phyloP scores from a whole-genome alignment of 2,113 vertebrate genomes.

The Pseudorasbora parva region DNA sequence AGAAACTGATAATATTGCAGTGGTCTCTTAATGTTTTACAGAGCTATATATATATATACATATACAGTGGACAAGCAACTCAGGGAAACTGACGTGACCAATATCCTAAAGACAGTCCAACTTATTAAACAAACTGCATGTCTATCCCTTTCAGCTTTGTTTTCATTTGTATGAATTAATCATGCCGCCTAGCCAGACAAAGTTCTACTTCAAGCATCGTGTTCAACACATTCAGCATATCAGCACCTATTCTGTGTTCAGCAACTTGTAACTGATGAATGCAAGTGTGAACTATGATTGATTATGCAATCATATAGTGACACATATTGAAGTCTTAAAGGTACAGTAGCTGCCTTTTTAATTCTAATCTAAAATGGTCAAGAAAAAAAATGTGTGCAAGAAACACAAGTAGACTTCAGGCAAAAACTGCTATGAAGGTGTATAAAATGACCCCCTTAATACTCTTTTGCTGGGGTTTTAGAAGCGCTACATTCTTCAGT shows the following conservation, averaged over 20 bases:
- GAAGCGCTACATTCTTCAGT: neutral
- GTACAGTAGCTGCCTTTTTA: neutral
- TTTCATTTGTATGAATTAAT: neutral
- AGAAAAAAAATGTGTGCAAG: neutral
- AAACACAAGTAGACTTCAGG: constrained; percentile 1
- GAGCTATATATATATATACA: too few species aligned
- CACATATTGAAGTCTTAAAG: neutral
- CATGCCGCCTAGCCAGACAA: neutral
- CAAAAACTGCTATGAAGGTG: neutral
- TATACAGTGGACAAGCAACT: neutral
- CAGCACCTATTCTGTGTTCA: neutral
- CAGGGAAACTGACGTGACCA: too few species aligned
- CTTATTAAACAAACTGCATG: neutral
- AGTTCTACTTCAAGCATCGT: neutral
- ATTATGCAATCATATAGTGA: neutral
- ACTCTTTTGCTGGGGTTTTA: neutral
- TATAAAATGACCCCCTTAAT: neutral
- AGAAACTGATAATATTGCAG: too few species aligned
- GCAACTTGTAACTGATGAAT: neutral
- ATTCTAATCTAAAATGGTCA: too few species aligned
- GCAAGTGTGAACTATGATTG: neutral
- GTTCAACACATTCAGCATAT: neutral
- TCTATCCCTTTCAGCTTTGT: neutral
- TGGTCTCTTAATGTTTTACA: too few species aligned
- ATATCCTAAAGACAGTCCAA: neutral